These are phyloP conservation scores for Stegodyphus mimosarum DNA, from an alignment of 1,140 invertebrate species.

Conservation along the genomic window DNA sequence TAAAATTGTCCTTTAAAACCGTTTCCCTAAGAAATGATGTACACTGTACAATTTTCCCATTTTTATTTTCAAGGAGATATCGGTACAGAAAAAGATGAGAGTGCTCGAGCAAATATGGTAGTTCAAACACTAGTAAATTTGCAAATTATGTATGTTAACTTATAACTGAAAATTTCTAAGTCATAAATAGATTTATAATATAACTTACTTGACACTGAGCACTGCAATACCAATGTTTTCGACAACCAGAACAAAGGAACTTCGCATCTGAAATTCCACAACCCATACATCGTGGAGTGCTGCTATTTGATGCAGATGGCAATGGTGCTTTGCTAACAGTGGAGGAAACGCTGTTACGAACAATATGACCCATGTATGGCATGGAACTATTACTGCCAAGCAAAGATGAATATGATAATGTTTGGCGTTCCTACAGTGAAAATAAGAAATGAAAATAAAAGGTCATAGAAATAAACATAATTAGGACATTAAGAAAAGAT, in stretches of 20 bases:
- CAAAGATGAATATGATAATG: background rate
- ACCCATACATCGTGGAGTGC: conserved; percentile 20
- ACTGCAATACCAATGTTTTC: conserved; percentile 50
- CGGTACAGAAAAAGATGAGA: too few relatives aligned
- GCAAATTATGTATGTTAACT: background rate
- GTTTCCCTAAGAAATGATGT: too few relatives aligned
- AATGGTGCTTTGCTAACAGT: background rate
- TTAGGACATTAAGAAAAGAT: too few relatives aligned
- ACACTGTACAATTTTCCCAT: too few relatives aligned
- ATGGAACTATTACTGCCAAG: background rate
- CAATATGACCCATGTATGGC: too few relatives aligned
- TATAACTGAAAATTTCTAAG: too few relatives aligned
- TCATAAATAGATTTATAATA: too few relatives aligned
- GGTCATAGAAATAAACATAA: background rate
- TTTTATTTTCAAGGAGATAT: too few relatives aligned
- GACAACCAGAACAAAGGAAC: conserved; percentile 51
- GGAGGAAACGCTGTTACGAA: background rate
- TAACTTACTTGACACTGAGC: conserved; percentile 35
- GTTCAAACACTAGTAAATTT: too few relatives aligned
- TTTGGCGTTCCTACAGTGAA: background rate
- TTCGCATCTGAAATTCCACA: conserved; percentile 36
- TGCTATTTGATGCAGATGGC: background rate
- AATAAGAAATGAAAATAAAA: background rate
- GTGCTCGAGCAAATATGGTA: too few relatives aligned
- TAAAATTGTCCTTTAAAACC: too few relatives aligned